Evolutionary conservation across 2,113 vertebrate species (phyloP), one percentile per base, ranked within the genome.

Genomic region (Ceuthmochares aereus): DNA sequence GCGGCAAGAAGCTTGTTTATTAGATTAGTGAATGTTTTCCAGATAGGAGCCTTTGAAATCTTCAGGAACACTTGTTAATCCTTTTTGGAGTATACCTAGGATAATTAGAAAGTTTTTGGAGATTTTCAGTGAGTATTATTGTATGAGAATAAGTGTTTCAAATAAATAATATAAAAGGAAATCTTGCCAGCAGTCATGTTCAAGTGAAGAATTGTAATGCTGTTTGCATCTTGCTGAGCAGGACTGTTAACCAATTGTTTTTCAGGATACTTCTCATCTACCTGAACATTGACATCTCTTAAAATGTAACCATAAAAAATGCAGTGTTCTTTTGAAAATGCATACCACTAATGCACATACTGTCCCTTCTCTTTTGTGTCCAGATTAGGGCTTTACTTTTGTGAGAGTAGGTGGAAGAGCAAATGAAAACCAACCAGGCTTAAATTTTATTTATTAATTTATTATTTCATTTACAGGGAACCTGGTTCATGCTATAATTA

Each of bases 321-420:
- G 9, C 14, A 56, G 1, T 7, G 2, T 30, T 63, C 36, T 55
- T 77, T 62, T 51, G 37, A 86, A 78, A 84, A 64, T 49, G 54
- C 2, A 34, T 32, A 17, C 7, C 21, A 4, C 0, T 67, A 49
- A 47, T 42, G 12, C 11, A 47, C 8, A 10, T 12, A 14, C 4
- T 43, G 13, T 84, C 7, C 19, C 5, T 55, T 55, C 10, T 72
- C 9, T n/a, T 56, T 4, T 14, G 3, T 40, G 21, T 70, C 17
- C 12, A 72, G 36, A 64, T 12, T 7, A 47, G 6, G 2, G 5
- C 2, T 67, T 93, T 42, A 30, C 0, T 66, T 90, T 30, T 64
- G 25, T 7, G 90, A 84, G 9, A 1, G 5, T 11, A 67, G 18
- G 17, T 14, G 29, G 45, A 67, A 70, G 9, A 47, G 6, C 32